Percentiles rank a stretch among this genome's conserved stretches.
phyloP scores from a whole-genome alignment of 2,797 vertebrate genomes.

The Tachyglossus aculeatus region DNA sequence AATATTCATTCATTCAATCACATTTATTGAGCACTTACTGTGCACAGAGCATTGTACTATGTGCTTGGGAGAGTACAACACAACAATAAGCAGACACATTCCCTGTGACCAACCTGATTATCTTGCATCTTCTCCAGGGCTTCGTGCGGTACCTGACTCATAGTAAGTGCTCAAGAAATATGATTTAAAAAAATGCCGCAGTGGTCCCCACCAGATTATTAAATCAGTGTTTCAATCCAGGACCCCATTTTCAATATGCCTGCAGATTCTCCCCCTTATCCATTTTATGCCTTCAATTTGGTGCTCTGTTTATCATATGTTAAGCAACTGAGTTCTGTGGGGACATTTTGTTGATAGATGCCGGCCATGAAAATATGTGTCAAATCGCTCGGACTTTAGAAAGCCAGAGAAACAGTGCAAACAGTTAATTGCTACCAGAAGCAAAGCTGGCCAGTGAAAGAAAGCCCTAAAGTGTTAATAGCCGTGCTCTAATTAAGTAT shows the following conservation, averaged over 20 bases:
- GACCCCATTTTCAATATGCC: neutral
- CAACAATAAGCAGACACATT: too few species aligned
- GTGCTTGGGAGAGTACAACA: too few species aligned
- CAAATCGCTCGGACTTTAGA: conserved; percentile 24
- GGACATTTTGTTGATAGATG: neutral
- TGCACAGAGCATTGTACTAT: too few species aligned
- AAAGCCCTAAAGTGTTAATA: conserved; percentile 63
- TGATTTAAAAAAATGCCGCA: too few species aligned
- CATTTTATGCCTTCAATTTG: conserved; percentile 15
- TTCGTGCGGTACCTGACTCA: too few species aligned
- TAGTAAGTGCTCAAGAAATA: too few species aligned
- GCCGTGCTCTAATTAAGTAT: conserved; percentile 66
- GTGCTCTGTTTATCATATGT: neutral
- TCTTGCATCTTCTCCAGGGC: too few species aligned
- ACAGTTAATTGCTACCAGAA: conserved; percentile 19
- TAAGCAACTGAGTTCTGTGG: neutral
- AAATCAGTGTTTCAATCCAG: too few species aligned
- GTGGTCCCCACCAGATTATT: too few species aligned
- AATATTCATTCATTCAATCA: too few species aligned
- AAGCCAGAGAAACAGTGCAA: conserved; percentile 19
- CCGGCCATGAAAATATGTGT: conserved; percentile 8
- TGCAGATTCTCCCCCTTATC: neutral
- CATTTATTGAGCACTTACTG: too few species aligned
- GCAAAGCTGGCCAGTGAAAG: conserved; percentile 38
- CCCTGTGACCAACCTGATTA: too few species aligned